Conservation (phyloP, 2,888 invertebrate species). For the Cephus sareptanus region DNA sequence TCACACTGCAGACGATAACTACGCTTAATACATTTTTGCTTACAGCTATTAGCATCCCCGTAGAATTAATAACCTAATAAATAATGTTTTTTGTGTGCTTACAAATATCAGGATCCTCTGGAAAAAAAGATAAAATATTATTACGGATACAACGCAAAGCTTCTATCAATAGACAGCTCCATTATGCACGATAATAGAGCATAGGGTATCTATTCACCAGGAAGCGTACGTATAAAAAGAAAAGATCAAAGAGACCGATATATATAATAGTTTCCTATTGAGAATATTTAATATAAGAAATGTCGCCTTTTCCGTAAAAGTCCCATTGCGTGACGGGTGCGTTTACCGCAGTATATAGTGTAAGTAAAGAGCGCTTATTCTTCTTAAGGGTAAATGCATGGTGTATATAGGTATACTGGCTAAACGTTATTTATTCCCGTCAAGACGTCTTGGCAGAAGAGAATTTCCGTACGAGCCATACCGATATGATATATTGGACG, state of each 20-base stretch:
- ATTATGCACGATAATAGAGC: neutral
- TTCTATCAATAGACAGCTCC: neutral
- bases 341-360: neutral
- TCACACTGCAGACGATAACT: slow-evolving; percentile 10
- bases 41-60: neutral
- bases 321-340: neutral
- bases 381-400: neutral
- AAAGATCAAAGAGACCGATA: neutral
- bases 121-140: neutral
- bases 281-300: neutral
- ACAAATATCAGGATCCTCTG: neutral
- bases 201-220: neutral
- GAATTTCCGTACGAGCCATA: slow-evolving; percentile 22
- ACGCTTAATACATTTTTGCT: slow-evolving; percentile 1
- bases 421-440: slow-evolving; percentile 48
- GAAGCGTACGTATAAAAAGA: neutral
- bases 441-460: slow-evolving; percentile 12
- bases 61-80: neutral
- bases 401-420: neutral
- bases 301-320: neutral
- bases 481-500: slow-evolving; percentile 47
- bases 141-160: neutral
- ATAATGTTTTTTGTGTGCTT: neutral
- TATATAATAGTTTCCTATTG: neutral
- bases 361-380: neutral